Base-by-base conservation (phyloP, 2,888 invertebrate genomes). In the Xestia rhomboidea region DNA sequence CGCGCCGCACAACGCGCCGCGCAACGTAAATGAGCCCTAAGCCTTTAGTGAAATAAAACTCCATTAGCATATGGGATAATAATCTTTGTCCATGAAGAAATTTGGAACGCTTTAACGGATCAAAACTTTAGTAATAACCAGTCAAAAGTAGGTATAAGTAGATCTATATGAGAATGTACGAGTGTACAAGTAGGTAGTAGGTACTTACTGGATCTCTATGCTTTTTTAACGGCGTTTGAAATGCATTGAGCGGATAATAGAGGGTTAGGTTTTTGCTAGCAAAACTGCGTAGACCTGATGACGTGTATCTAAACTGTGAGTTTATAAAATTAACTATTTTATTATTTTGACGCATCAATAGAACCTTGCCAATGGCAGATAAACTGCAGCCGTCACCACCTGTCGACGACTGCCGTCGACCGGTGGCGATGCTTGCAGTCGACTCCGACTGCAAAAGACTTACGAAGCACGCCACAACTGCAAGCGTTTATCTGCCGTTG, bases 11-110 rank as follows among this genome's bases (percentile, higher is more conserved):
- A n/a, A n/a, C n/a, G n/a, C n/a, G n/a, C n/a, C n/a, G n/a, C n/a
- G n/a, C n/a, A n/a, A n/a, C n/a, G n/a, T n/a, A n/a, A n/a, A n/a
- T n/a, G n/a, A n/a, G n/a, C n/a, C n/a, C n/a, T n/a, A n/a, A n/a
- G n/a, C 21, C 21, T 81, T 62, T 38, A 34, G 44, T 30, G 38
- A 70, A 70, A 71, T 82, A 71, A 79, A 83, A 67, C 49, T 83
- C 60, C 62, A 83, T 83, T 83, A 78, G 38, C 83, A 67, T 69
- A 67, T 11, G n/a, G 69, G 66, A 70, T 83, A 73, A 72, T 34
- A 78, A 67, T 62, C 27, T 73, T 73, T 46, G 51, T 49, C 68
- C 67, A 57, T 62, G 46, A 69, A 76, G 60, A 70, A 51, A 68
- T 71, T 68, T 30, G 15, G 34, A 49, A 60, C 51, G 57, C 46